A percentile compares a stretch with the other conserved stretches of the same genome.
phyloP scores from a whole-genome alignment of 1,140 invertebrate genomes.

The Littorina saxatilis region DNA sequence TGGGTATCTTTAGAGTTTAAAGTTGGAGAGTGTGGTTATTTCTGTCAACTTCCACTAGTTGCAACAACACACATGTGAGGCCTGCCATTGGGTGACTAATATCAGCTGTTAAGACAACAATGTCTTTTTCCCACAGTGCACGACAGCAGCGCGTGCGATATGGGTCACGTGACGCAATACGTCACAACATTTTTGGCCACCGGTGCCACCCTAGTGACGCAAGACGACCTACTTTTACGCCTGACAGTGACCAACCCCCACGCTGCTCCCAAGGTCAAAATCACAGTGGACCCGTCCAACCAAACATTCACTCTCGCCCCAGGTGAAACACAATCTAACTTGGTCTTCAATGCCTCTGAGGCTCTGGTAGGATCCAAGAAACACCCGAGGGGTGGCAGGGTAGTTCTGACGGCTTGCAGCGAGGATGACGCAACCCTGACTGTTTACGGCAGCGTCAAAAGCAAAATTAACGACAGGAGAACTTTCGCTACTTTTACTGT shows the following conservation, averaged over 20 bases:
- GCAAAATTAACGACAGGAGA: no score
- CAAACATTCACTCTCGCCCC: background rate
- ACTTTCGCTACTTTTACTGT: background rate
- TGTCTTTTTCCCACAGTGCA: background rate
- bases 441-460: background rate
- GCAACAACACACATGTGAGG: background rate
- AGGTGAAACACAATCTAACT: background rate
- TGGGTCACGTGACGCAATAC: background rate
- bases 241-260: background rate
- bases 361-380: background rate
- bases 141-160: background rate
- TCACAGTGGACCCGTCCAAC: background rate
- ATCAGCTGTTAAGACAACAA: no score
- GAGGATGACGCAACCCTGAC: background rate
- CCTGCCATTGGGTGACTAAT: no score
- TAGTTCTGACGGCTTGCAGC: background rate
- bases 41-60: background rate
- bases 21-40: background rate
- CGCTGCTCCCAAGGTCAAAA: background rate
- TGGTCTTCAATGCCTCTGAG: background rate
- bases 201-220: background rate
- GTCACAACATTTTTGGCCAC: background rate
- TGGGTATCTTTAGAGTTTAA: no score
- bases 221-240: background rate
- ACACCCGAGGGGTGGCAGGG: background rate